Percentiles rank a stretch among this genome's conserved stretches.
phyloP scores from a whole-genome alignment of 2,888 invertebrate species.

The Trypoxylon attenuatum region DNA sequence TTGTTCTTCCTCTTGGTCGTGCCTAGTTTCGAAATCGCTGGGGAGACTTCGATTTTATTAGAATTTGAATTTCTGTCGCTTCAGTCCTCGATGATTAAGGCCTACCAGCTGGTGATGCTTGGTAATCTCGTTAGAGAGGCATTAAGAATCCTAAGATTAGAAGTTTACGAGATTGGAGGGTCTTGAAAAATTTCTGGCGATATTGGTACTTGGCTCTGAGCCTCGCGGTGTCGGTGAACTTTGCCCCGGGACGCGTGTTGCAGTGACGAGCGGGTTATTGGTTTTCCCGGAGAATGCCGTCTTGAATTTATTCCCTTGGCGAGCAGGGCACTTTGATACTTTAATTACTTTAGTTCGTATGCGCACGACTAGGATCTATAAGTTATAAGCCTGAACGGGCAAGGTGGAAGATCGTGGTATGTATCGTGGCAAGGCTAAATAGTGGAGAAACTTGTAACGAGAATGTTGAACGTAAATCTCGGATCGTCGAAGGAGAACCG shows the following conservation, averaged over 20 bases:
- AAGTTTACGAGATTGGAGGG: not conserved
- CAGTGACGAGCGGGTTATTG: slow-evolving; percentile 14
- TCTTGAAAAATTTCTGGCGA: not conserved
- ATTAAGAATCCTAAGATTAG: not conserved
- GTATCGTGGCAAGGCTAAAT: not conserved
- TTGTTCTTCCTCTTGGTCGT: no score
- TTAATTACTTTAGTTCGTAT: slow-evolving; percentile 29
- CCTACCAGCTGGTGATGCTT: no score
- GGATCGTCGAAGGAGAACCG: not conserved
- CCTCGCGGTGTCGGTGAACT: not conserved
- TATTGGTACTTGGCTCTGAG: not conserved
- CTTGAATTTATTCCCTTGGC: slow-evolving; percentile 22
- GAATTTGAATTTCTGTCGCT: no score
- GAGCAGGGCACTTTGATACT: slow-evolving; percentile 20
- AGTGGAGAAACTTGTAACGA: not conserved
- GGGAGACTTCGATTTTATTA: no score
- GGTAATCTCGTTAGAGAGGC: not conserved
- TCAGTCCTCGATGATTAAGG: no score
- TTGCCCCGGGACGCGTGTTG: not conserved
- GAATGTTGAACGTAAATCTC: not conserved
- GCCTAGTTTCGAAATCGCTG: no score
- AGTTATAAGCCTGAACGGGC: slow-evolving; percentile 11
- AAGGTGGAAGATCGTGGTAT: not conserved
- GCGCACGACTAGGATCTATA: slow-evolving; percentile 16
- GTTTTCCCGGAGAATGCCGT: slow-evolving; percentile 18